Base-by-base conservation (phyloP, 2,797 vertebrate species). In the Allobates femoralis region DNA sequence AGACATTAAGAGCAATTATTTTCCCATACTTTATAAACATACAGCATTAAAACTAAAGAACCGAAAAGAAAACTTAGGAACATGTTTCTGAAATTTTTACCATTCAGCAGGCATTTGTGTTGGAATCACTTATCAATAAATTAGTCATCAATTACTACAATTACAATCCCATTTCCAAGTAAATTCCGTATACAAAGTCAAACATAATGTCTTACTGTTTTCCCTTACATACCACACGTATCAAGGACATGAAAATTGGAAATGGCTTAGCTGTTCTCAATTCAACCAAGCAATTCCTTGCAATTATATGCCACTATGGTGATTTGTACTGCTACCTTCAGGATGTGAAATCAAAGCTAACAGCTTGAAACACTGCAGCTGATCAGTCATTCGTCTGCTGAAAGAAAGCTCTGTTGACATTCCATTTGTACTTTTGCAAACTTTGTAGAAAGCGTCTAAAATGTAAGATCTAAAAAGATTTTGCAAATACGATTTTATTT, bases 291-390 rank as follows among this genome's bases (percentile, higher is more conserved):
- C 67, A 8, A 0, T 78, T 60, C 81, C 84, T 90, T 89, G 23
- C 46, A 84, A 87, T 88, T 90, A 75, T 87, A 74, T 76, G 1
- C 11, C 16, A 87, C n/a, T 80, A 55, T 85, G 85, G 46, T 89
- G 71, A 90, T 89, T 62, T 89, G 88, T 89, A 0, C 16, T 86
- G 81, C 67, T 89, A 66, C 51, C 76, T 89, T 86, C 85, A 86
- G 69, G 84, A 83, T 86, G 53, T 85, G 83, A 90, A 91, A 91
- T 69, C 82, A 90, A 91, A 90, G 41, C 26, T 82, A 91, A 87
- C 10, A 83, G 37, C 32, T 86, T 87, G 88, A 90, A 90, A 91
- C 87, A 62, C 8, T 1, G n/a, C 81, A 74, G 51, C 30, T 87
- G 85, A 89, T 89, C 76, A 86, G 30, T 73, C 85, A 85, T 32